Evolutionary conservation across 2,797 vertebrate species (phyloP).

Genomic region (Falco cherrug): DNA sequence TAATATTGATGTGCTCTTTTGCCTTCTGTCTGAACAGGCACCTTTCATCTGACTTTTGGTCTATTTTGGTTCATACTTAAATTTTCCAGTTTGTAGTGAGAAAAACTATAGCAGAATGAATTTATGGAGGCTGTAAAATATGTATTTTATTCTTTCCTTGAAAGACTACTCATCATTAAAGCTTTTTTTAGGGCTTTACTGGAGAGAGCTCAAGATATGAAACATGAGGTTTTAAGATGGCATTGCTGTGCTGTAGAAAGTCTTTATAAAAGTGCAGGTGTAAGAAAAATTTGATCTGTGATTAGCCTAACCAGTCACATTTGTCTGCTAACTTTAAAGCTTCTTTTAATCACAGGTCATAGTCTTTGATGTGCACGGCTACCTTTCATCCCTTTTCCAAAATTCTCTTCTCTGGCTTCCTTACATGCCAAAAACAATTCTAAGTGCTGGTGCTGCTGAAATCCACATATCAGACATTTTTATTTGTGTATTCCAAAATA

Average conservation of each 20-base stretch:
- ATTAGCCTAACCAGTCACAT: conserved; percentile 51
- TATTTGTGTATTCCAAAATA: not conserved
- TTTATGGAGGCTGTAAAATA: conserved; percentile 1
- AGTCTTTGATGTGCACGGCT: conserved; percentile 42
- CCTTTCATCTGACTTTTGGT: not conserved
- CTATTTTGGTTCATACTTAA: not conserved
- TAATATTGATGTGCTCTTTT: not conserved
- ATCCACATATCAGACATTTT: not conserved
- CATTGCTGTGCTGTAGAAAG: not conserved
- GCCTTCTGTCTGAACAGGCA: not conserved
- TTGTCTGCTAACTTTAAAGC: conserved; percentile 53
- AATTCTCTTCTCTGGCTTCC: conserved; percentile 27
- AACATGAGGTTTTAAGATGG: conserved; percentile 36
- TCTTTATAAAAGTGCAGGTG: conserved; percentile 18
- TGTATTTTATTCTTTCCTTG: not conserved
- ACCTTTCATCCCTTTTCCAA: conserved; percentile 40
- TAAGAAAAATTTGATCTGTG: conserved; percentile 32
- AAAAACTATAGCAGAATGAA: not conserved
- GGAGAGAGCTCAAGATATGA: not conserved
- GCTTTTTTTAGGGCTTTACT: conserved; percentile 11
- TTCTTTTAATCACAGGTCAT: conserved; percentile 56
- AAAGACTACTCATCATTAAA: conserved; percentile 34
- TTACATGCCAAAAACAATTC: conserved; percentile 14
- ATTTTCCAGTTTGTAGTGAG: not conserved
- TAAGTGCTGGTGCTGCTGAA: not conserved